A percentile compares a stretch with the other conserved stretches of the same genome.
Conservation (phyloP, 2,888 invertebrate genomes). For the Eupithecia dodoneata region DNA sequence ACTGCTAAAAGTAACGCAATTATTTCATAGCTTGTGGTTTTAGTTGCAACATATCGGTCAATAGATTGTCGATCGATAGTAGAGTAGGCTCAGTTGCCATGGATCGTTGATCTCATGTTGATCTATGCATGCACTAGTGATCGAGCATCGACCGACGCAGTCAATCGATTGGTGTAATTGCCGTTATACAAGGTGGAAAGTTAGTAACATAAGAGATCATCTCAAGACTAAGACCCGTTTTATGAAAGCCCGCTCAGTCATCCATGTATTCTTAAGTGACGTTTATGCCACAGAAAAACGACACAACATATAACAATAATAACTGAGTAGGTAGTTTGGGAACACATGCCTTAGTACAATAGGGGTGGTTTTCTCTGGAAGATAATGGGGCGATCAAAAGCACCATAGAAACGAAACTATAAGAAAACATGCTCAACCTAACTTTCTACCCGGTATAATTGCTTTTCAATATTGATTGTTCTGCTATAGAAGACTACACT, state of each 20-base stretch:
- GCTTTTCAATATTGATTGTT: background rate
- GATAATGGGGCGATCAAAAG: background rate
- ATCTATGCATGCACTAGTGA: background rate
- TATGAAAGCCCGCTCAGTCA: no score
- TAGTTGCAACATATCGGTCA: background rate
- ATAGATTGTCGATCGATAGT: background rate
- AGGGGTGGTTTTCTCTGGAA: background rate
- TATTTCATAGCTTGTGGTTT: background rate
- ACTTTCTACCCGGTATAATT: background rate
- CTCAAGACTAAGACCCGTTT: background rate
- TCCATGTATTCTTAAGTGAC: no score
- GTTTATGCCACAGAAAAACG: no score
- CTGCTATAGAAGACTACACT: background rate
- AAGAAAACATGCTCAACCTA: background rate
- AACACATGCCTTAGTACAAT: no score
- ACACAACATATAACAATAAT: no score
- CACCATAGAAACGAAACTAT: background rate
- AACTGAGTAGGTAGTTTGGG: no score
- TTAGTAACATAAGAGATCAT: background rate
- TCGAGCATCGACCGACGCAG: conserved; percentile 5
- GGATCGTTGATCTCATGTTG: conserved; percentile 1
- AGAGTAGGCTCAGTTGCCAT: background rate
- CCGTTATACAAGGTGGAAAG: conserved; percentile 1
- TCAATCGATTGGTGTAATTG: background rate
- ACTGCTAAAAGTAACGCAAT: background rate